These are phyloP conservation scores for Felis catus DNA, from an alignment of 2,113 vertebrate species.

Conservation along the genomic window F.catus_Fca126_mat1.0 CM031419.1:123996001-123996500, in stretches of 20 bases:
- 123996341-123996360: neutral
- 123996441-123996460: neutral
- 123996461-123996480: neutral
- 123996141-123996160: neutral
- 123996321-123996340: neutral
- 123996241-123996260: neutral
- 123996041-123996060: neutral
- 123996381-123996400: neutral
- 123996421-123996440: neutral
- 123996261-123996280: neutral
- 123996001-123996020: neutral
- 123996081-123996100: neutral
- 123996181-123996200: neutral
- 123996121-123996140: neutral
- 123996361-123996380: neutral
- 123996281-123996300: neutral
- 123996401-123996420: neutral
- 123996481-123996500: neutral
- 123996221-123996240: neutral
- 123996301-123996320: neutral
- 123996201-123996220: neutral
- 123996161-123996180: neutral
- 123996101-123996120: neutral
- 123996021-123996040: neutral
- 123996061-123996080: neutral